A percentile compares a stretch with the other conserved stretches of the same genome.
Conservation (phyloP, 2,888 invertebrate genomes). For the Chrysolina americana region DNA sequence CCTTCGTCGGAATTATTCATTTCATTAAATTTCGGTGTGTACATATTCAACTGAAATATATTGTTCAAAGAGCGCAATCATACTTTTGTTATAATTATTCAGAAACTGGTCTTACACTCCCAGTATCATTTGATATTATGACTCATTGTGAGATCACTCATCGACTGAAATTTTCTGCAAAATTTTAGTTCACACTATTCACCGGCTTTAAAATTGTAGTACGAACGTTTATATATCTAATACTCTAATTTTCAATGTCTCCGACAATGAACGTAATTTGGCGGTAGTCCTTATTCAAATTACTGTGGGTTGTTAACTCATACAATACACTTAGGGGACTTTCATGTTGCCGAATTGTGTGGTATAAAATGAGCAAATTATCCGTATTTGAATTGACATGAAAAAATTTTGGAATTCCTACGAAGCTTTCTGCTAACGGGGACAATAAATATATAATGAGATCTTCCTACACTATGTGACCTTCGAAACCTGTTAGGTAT, state of each 20-base stretch:
- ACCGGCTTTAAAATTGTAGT: too few species aligned
- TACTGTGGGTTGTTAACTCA: conserved; percentile 32
- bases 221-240: not conserved
- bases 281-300: conserved; percentile 29
- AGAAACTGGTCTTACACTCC: too few species aligned
- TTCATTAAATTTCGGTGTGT: too few species aligned
- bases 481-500: not conserved
- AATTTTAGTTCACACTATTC: too few species aligned
- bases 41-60: too few species aligned
- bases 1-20: too few species aligned
- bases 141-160: too few species aligned
- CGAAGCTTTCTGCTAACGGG: not conserved
- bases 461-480: conserved; percentile 10
- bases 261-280: conserved; percentile 24
- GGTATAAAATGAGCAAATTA: not conserved
- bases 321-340: conserved; percentile 32
- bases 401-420: conserved; percentile 1
- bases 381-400: conserved; percentile 2
- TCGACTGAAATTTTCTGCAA: too few species aligned
- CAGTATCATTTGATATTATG: too few species aligned
- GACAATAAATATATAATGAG: not conserved
- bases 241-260: not conserved
- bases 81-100: too few species aligned
- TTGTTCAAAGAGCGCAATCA: too few species aligned
- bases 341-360: conserved; percentile 34